These are phyloP conservation scores for Thysanoteuthis rhombus DNA, from an alignment of 2,888 invertebrate species.

Conservation along the genomic window DNA sequence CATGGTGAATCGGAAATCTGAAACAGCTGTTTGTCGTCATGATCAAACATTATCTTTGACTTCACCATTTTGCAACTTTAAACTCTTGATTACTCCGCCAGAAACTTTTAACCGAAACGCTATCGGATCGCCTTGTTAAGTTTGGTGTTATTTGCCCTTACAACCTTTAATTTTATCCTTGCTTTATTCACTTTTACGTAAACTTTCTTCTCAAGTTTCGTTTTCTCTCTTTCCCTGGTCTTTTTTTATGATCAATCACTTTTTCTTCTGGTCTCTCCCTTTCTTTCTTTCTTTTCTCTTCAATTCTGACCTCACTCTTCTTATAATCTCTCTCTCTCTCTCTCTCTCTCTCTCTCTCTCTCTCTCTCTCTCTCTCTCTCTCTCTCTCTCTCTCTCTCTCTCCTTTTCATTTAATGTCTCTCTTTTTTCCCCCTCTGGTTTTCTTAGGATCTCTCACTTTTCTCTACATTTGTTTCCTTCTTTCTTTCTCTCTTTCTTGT, in stretches of 20 bases:
- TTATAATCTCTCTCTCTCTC: background rate
- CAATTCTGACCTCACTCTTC: accelerated
- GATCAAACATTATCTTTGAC: conserved; percentile 12
- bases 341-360: background rate
- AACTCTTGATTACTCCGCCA: background rate
- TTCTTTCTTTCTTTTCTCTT: background rate
- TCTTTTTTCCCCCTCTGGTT: background rate
- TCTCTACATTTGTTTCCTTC: too few species aligned
- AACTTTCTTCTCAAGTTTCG: background rate
- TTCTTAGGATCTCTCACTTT: too few species aligned
- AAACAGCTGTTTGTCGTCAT: background rate
- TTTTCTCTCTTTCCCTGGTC: background rate
- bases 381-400: background rate
- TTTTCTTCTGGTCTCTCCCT: background rate
- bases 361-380: background rate
- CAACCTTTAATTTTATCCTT: background rate
- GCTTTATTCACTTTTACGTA: too few species aligned
- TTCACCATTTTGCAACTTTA: background rate
- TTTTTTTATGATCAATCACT: background rate
- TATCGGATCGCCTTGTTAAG: background rate
- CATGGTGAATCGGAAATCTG: background rate
- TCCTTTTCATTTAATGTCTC: too few species aligned
- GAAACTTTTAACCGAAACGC: background rate
- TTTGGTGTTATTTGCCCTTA: background rate
- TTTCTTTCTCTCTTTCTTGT: too few species aligned